Evolutionary conservation across 1,140 invertebrate genomes (phyloP).

Genomic region (Euura lappo): DNA sequence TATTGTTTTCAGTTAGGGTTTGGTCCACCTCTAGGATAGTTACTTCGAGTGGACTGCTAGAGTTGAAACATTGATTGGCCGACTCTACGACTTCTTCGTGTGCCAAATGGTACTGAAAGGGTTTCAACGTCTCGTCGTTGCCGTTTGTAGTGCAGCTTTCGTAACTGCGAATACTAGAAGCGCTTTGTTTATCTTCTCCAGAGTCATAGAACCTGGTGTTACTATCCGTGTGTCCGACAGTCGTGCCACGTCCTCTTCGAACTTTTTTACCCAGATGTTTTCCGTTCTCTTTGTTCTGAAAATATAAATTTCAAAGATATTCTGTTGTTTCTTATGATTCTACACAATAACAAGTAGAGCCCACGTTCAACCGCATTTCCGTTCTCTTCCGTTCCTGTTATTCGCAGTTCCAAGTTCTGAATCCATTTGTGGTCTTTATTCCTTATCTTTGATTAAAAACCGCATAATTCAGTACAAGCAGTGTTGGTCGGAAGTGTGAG

Average conservation of each 20-base stretch:
- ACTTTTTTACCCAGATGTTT: constrained; percentile 50
- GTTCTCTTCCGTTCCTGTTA: no score
- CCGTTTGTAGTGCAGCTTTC: constrained; percentile 18
- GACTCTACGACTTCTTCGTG: constrained; percentile 23
- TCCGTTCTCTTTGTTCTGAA: constrained; percentile 57
- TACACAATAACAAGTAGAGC: no score
- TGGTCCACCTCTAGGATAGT: constrained; percentile 50
- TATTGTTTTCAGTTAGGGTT: constrained; percentile 50
- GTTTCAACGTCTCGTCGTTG: constrained; percentile 18
- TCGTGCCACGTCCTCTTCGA: constrained; percentile 41
- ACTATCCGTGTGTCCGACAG: constrained; percentile 39
- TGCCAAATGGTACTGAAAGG: constrained; percentile 24
- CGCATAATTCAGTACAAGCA: no score
- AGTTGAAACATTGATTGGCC: constrained; percentile 28
- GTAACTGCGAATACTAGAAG: constrained; percentile 26
- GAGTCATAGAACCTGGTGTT: constrained; percentile 55
- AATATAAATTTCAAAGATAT: not conserved
- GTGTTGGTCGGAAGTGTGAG: no score
- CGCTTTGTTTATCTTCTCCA: constrained; percentile 34
- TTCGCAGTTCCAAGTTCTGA: no score
- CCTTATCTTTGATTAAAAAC: not conserved
- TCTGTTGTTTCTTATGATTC: no score
- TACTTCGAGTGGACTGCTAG: constrained; percentile 38
- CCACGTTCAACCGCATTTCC: no score
- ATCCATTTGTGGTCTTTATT: not conserved